These are phyloP conservation scores for Bombus pyrosoma DNA, from an alignment of 1,140 invertebrate genomes.

Conservation along the genomic window DNA sequence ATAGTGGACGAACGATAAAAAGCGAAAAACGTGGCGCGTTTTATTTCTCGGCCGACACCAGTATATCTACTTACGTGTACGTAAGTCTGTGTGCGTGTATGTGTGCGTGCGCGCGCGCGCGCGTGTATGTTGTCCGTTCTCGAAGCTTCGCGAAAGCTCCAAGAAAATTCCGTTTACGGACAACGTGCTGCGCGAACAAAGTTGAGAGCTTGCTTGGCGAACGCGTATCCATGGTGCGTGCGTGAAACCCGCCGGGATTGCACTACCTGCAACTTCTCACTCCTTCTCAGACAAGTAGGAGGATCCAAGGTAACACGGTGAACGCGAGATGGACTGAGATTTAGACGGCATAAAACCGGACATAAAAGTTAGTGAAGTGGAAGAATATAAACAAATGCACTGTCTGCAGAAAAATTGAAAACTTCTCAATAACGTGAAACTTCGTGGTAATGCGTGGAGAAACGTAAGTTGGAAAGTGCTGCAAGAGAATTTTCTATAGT, in stretches of 20 bases:
- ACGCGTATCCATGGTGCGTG: constrained; percentile 67
- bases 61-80: background rate
- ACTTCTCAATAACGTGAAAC: background rate
- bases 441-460: background rate
- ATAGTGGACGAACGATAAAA: constrained; percentile 67
- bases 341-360: constrained; percentile 20
- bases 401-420: constrained; percentile 15
- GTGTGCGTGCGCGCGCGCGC: rapidly evolving
- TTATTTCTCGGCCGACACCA: constrained; percentile 58
- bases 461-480: background rate
- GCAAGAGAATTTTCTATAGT: background rate
- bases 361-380: background rate
- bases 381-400: constrained; percentile 19
- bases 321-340: constrained; percentile 21
- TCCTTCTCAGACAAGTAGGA: background rate
- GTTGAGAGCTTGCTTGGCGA: constrained; percentile 52
- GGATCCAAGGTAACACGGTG: background rate
- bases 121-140: constrained; percentile 59
- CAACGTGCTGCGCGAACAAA: constrained; percentile 67
- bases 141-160: constrained; percentile 63
- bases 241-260: constrained; percentile 39
- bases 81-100: background rate
- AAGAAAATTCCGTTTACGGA: constrained; percentile 69
- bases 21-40: constrained; percentile 64
- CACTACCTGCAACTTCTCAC: background rate